These are phyloP conservation scores for Geococcyx californianus DNA, from an alignment of 2,113 vertebrate genomes.

Conservation along the genomic window DNA sequence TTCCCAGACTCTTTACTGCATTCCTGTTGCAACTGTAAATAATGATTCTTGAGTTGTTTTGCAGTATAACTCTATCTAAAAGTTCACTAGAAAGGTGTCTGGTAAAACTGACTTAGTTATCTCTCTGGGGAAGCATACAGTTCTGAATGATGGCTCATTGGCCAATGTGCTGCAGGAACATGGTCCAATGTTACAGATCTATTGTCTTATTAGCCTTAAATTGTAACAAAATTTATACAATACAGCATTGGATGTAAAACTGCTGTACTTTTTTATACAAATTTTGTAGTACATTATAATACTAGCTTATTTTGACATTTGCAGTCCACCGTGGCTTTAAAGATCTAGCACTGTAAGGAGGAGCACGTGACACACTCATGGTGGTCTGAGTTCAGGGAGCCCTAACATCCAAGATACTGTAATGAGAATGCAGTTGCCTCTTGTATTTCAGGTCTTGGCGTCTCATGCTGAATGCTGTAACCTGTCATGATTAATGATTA, in stretches of 20 bases:
- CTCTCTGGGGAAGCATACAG: not conserved
- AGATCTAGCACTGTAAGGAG: not conserved
- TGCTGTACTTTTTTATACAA: not conserved
- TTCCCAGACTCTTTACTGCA: not conserved
- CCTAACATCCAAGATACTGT: fast-evolving
- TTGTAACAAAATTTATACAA: not conserved
- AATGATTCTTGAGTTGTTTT: not conserved
- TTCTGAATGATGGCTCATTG: fast-evolving
- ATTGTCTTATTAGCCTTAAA: not conserved
- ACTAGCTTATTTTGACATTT: not conserved
- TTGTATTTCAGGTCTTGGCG: not conserved
- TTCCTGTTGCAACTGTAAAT: not conserved
- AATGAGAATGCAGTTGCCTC: not conserved
- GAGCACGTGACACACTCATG: not conserved
- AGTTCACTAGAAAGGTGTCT: not conserved
- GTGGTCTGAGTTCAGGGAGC: fast-evolving
- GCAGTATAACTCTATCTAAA: too few relatives aligned
- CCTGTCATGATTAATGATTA: not conserved
- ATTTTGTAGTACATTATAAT: not conserved
- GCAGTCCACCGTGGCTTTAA: not conserved
- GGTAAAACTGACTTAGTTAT: not conserved
- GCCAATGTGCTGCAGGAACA: fast-evolving
- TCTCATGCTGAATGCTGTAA: not conserved
- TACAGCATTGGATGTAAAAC: not conserved
- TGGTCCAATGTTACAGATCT: not conserved